phyloP scores from a whole-genome alignment of 2,888 invertebrate species.

The Nomada ferruginata region DNA sequence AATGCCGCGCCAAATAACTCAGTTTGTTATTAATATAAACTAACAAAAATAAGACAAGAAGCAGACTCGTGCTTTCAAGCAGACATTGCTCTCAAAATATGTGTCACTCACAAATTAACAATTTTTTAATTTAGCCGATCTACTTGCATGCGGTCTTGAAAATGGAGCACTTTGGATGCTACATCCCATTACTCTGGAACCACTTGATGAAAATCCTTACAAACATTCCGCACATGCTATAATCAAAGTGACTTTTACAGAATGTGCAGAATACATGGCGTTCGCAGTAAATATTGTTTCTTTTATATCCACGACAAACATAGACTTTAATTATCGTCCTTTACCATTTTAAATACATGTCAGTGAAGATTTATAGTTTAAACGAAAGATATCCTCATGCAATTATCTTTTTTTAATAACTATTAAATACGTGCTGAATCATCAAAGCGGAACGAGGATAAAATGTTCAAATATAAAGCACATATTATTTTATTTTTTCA shows the following conservation, averaged over 20 bases:
- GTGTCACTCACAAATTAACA: not conserved
- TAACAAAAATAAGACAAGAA: not conserved
- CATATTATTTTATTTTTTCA: not conserved
- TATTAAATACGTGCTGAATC: not conserved
- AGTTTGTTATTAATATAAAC: not conserved
- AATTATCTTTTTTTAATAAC: too few relatives aligned
- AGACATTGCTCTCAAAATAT: too few relatives aligned
- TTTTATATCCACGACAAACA: too few relatives aligned
- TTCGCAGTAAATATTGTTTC: constrained; percentile 84
- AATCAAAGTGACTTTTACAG: constrained; percentile 85
- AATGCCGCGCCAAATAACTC: too few relatives aligned
- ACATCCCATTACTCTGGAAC: constrained; percentile 86
- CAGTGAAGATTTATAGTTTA: too few relatives aligned
- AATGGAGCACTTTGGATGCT: constrained; percentile 87
- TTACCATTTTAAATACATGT: not conserved
- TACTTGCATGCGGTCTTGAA: constrained; percentile 86
- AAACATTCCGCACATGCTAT: constrained; percentile 85
- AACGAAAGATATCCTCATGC: too few relatives aligned
- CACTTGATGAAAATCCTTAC: constrained; percentile 84
- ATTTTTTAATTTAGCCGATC: constrained; percentile 59
- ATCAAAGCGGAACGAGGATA: not conserved
- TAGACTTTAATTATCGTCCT: not conserved
- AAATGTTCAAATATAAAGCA: too few relatives aligned
- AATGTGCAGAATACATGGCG: constrained; percentile 86
- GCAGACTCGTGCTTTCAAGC: too few relatives aligned